Base-by-base conservation (phyloP, 2,797 vertebrate genomes). In the Sus cebifrons region DNA sequence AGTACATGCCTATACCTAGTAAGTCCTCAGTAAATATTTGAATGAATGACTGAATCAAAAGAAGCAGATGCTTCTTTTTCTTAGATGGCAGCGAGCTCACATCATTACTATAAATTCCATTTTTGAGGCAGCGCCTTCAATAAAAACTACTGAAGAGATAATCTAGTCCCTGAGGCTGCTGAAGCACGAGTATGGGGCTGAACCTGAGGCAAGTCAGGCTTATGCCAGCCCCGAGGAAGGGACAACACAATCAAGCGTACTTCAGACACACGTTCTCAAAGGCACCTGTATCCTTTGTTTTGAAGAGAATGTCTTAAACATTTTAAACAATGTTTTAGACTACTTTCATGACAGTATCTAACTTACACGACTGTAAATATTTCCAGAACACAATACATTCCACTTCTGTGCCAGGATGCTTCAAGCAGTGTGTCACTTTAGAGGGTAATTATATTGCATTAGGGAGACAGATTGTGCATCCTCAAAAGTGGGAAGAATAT, bases 291-390 rank as follows among this genome's bases (percentile, higher is more conserved):
- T 49, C 17, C 49, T 97, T 92, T 81, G 5, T 86, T 71, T 56
- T 67, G 52, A 89, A 94, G 12, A 84, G 11, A 92, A 52, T 75
- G 21, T 81, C 86, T 92, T 92, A 64, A 95, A 94, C n/a, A 89
- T 62, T 96, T 90, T 95, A 96, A 96, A 67, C 40, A 94, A 17
- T 89, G 29, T 78, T 97, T 91, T 73, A 75, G 20, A 95, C 52
- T 95, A 54, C 62, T 84, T 93, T 90, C 79, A 36, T 95, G 94
- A 94, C 65, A 96, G 65, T 17, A 56, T 83, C 90, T 94, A 94
- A 96, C 96, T 96, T 96, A 92, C 4, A 92, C 82, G 78, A 95
- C 83, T 95, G 90, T 94, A 97, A 97, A 97, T 97, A 97, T 96
- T 96, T 97, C 94, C 54, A 93, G 90, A 97, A 96, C 52, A 97